Evolutionary conservation across 1,140 invertebrate species (phyloP).

Genomic region (Delia radicum): DNA sequence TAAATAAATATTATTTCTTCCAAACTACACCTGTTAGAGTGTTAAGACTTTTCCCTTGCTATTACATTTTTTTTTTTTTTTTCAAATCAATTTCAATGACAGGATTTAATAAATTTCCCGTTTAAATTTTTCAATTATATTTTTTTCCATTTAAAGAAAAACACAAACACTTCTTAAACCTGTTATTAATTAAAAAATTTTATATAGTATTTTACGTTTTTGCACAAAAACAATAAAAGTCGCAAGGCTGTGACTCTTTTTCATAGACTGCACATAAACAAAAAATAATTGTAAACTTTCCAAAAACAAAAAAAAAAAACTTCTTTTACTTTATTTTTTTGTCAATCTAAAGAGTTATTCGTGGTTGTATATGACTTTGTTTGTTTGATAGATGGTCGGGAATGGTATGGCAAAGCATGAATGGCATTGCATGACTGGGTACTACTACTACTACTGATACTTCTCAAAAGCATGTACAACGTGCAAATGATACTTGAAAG

Average conservation of each 20-base stretch:
- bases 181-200: background rate
- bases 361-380: background rate
- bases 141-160: too few relatives aligned
- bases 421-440: background rate
- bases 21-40: too few relatives aligned
- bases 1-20: too few relatives aligned
- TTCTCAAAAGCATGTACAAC: conserved; percentile 32
- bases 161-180: too few relatives aligned
- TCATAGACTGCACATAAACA: background rate
- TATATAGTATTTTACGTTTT: background rate
- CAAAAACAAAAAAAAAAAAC: background rate
- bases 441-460: background rate
- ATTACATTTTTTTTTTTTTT: too few relatives aligned
- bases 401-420: background rate
- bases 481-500: conserved; percentile 53
- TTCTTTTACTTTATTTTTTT: background rate
- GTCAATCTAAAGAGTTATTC: background rate
- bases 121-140: too few relatives aligned
- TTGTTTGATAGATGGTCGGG: background rate
- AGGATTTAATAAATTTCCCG: too few relatives aligned
- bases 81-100: too few relatives aligned
- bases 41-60: too few relatives aligned
- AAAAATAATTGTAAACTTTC: background rate
- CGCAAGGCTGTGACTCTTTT: conserved; percentile 8
- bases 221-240: conserved; percentile 17